A percentile compares a stretch with the other conserved stretches of the same genome.
These are phyloP conservation scores for Mionectes olivaceus DNA, from an alignment of 2,797 vertebrate species.

Conservation along the genomic window DNA sequence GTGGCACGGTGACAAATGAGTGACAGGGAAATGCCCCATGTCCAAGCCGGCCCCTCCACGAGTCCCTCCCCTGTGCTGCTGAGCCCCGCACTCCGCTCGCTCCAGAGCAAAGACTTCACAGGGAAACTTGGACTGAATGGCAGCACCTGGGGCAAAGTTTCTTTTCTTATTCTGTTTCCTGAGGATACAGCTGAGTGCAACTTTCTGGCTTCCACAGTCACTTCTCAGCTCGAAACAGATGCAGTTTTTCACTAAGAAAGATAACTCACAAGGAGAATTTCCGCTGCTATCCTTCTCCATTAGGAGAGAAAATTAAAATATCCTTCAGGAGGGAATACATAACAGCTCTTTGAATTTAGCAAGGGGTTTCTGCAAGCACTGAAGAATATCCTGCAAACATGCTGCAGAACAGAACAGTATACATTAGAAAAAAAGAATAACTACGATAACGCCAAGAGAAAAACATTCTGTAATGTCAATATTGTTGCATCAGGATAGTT, in stretches of 20 bases:
- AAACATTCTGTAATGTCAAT: conserved; percentile 52
- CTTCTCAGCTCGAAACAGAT: conserved; percentile 69
- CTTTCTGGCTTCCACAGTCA: conserved; percentile 68
- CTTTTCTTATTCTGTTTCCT: conserved; percentile 69
- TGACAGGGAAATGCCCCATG: not conserved
- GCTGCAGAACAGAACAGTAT: not conserved
- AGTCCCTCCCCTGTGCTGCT: not conserved
- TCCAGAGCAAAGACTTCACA: not conserved
- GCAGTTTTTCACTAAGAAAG: conserved; percentile 69
- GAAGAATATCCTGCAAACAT: conserved; percentile 33
- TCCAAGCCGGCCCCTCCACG: fast-evolving
- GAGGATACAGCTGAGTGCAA: conserved; percentile 71
- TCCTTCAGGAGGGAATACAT: conserved; percentile 41
- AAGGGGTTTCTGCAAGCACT: conserved; percentile 17
- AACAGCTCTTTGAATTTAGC: conserved; percentile 47
- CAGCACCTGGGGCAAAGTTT: conserved; percentile 71
- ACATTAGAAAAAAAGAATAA: conserved; percentile 46
- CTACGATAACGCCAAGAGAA: conserved; percentile 47
- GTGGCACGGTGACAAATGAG: not conserved
- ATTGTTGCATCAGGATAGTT: conserved; percentile 50
- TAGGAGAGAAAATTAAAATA: conserved; percentile 68
- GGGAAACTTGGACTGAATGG: not conserved
- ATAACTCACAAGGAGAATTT: conserved; percentile 63
- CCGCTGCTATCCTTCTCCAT: conserved; percentile 64
- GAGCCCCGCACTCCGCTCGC: not conserved